Base-by-base conservation (phyloP, 1,140 invertebrate species). In the Drosophila guanche region DNA sequence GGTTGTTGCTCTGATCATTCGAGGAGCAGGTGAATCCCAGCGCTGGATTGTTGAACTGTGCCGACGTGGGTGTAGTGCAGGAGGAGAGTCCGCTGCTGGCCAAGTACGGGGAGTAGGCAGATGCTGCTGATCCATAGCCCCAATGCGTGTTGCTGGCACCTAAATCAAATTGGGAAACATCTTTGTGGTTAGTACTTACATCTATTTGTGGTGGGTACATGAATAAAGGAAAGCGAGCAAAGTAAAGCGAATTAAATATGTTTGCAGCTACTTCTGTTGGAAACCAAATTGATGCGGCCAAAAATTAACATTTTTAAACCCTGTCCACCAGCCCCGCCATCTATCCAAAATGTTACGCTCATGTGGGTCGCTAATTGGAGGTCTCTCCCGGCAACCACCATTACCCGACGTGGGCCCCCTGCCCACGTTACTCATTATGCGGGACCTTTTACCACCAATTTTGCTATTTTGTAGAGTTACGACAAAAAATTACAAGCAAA, bases 61-160 rank as follows among this genome's bases (percentile, higher is more conserved):
- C 67, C 56, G 95, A 92, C 42, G 94, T 91, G 57, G 95, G 93
- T 75, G 95, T 93, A 74, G 94, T 93, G 91, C 95, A 94, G 66
- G 95, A 93, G 84, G 94, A 89, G 76, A 96, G 65, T 90, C 93
- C 91, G 91, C 93, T 77, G 40, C 94, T 93, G 22, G 95, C 94
- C 73, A 95, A 93, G 79, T 96, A 97, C 0, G 95, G 95, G 0
- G 95, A 95, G 89, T 96, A 96, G 3, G 95, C 95, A 14, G 95
- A 95, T n/a, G 95, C 95, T 7, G 95, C 95, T n/a, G 95, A 94
- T 4, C 95, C 94, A 84, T 96, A 96, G 41, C 96, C 95, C 96
- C 96, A 97, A 74, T 95, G 95, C 3, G 95, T 95, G 89, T 96
- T 96, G 63, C 95, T 94, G 66, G 95, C 95, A 80, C 95, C 95